These are phyloP conservation scores for Macropodus opercularis DNA, from an alignment of 2,797 vertebrate genomes.

Conservation along the genomic window DNA sequence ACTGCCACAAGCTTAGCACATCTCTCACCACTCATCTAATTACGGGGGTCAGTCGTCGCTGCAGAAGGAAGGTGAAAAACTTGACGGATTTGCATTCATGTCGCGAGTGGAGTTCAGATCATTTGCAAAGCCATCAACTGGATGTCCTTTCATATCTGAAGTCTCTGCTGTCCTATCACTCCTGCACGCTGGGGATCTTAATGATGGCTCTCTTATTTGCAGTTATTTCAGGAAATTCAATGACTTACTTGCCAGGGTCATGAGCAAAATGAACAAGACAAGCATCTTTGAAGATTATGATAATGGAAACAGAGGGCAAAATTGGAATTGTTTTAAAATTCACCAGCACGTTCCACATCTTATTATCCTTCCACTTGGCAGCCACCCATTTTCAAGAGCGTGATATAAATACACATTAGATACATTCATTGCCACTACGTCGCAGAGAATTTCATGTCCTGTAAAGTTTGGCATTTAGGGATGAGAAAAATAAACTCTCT, in stretches of 20 bases:
- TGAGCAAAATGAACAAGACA: conserved; percentile 85
- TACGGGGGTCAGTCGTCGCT: conserved; percentile 62
- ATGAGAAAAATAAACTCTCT: conserved; percentile 67
- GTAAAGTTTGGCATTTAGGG: conserved; percentile 61
- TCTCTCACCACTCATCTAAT: conserved; percentile 67
- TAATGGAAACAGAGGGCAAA: conserved; percentile 79
- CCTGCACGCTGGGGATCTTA: conserved; percentile 73
- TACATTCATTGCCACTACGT: conserved; percentile 58
- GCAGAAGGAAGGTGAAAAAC: conserved; percentile 53
- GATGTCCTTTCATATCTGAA: conserved; percentile 75
- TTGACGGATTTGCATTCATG: conserved; percentile 74
- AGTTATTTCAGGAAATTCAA: conserved; percentile 83
- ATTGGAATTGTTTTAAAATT: conserved; percentile 83
- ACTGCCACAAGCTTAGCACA: conserved; percentile 48
- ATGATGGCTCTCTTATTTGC: conserved; percentile 82
- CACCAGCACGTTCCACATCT: conserved; percentile 78
- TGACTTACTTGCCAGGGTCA: conserved; percentile 82
- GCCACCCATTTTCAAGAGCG: conserved; percentile 75
- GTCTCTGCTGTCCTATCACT: conserved; percentile 73
- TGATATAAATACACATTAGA: conserved; percentile 80
- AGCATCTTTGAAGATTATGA: conserved; percentile 88
- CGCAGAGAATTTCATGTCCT: conserved; percentile 54
- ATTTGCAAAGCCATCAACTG: conserved; percentile 77
- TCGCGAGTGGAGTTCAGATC: conserved; percentile 75
- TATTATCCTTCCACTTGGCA: conserved; percentile 79